These are phyloP conservation scores for Adelphocoris suturalis DNA, from an alignment of 2,888 invertebrate species.

Conservation along the genomic window DNA sequence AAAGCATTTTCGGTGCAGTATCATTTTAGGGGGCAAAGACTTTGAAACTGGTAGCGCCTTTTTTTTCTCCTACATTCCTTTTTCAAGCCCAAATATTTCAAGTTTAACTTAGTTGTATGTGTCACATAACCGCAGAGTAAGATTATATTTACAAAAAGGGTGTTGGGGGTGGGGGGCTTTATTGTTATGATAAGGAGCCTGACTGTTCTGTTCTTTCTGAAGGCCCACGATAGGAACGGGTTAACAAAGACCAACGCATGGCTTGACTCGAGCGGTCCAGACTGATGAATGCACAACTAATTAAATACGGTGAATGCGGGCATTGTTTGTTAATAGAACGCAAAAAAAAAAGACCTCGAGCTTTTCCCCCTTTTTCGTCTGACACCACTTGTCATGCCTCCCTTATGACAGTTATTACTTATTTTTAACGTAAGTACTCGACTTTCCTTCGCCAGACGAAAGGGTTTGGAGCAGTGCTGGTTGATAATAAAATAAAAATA, in stretches of 20 bases:
- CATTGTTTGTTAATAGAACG: constrained; percentile 71
- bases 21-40: constrained; percentile 43
- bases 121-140: constrained; percentile 60
- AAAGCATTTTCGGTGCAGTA: constrained; percentile 5
- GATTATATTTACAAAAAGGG: constrained; percentile 68
- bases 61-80: constrained; percentile 19
- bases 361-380: constrained; percentile 65
- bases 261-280: constrained; percentile 62
- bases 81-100: constrained; percentile 57
- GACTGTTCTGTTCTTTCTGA: constrained; percentile 67
- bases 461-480: constrained; percentile 52
- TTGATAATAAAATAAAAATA: constrained; percentile 2
- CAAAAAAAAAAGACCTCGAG: constrained; percentile 56
- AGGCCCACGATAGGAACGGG: constrained; percentile 68
- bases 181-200: constrained; percentile 69
- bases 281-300: constrained; percentile 71
- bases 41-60: constrained; percentile 27
- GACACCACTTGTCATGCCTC: constrained; percentile 69
- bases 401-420: constrained; percentile 69
- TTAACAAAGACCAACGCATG: constrained; percentile 71
- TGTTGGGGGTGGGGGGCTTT: constrained; percentile 33
- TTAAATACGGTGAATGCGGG: constrained; percentile 71
- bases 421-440: constrained; percentile 70
- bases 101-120: constrained; percentile 63
- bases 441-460: constrained; percentile 63